Evolutionary conservation across 2,888 invertebrate species (phyloP), one percentile per base, ranked within the genome.

Genomic region (Crocallis elinguaria): DNA sequence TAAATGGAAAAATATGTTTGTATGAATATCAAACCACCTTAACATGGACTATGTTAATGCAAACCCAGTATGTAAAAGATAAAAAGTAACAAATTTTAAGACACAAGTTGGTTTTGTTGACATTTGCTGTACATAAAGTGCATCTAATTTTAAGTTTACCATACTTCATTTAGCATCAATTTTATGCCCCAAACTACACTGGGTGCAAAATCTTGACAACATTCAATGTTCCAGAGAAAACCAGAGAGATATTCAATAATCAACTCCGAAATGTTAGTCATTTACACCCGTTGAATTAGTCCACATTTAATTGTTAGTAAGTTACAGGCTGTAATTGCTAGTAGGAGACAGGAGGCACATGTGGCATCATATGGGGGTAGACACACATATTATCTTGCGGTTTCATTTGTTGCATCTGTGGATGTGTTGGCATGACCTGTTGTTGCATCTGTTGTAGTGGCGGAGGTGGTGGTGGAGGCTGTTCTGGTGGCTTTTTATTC

Each of bases 271-370:
- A 8, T 12, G 4, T 6, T 27, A n/a, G n/a, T 4, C 2, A 11
- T 27, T 9, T 29, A 46, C 9, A 19, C 29, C 25, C 29, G 19
- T 38, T 3, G 45, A 14, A 21, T 30, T 13, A 13, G 19, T 52
- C 21, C 17, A 44, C 38, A 46, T 17, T 21, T 3, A 8, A 30
- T 27, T 17, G 14, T 30, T 23, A 56, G 29, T 49, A 45, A 36
- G 27, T 39, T 35, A 45, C 49, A 55, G 49, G 45, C 37, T 50
- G 37, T 27, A 37, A 43, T 29, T 38, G 32, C 61, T 74, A 85
- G 56, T 88, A 88, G 5, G 88, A 88, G 0, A 89, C 86, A 0
- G 89, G 88, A 0, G 88, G 86, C 4, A 88, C 85, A 35, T 88
- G 88, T 0, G 84, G 86, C 82, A 89, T 84, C 82, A 89, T 86